phyloP scores from a whole-genome alignment of 2,797 vertebrate genomes.

The Trematomus bernacchii region DNA sequence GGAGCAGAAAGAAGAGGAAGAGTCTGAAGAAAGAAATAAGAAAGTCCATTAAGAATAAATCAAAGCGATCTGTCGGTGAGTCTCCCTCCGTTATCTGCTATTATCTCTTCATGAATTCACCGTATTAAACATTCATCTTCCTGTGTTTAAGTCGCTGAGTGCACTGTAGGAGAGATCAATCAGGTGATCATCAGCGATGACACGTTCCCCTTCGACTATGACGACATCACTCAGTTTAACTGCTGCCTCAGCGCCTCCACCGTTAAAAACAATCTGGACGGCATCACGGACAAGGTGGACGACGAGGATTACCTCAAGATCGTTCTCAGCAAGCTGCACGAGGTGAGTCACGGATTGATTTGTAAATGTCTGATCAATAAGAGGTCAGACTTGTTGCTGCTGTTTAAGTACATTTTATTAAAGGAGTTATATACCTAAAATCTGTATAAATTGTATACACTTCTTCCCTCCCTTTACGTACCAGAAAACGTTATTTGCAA shows the following conservation, averaged over 20 bases:
- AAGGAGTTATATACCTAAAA: neutral
- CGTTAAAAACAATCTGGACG: constrained; percentile 75
- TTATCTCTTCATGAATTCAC: neutral
- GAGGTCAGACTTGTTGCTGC: neutral
- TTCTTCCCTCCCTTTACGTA: no score
- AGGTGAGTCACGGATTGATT: constrained; percentile 66
- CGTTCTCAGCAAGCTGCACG: constrained; percentile 76
- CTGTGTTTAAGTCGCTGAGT: constrained; percentile 46
- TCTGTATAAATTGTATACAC: no score
- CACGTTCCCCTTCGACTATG: constrained; percentile 80
- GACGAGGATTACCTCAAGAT: constrained; percentile 61
- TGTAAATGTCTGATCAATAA: neutral
- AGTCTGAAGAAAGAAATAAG: constrained; percentile 46
- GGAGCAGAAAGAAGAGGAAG: constrained; percentile 5
- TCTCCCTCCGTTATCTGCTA: neutral
- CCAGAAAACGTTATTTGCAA: no score
- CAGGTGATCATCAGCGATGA: constrained; percentile 64
- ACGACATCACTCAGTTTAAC: constrained; percentile 73
- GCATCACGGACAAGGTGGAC: constrained; percentile 67
- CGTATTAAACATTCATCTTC: neutral
- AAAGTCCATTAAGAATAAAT: neutral
- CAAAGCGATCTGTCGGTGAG: constrained; percentile 69
- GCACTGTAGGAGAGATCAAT: constrained; percentile 72
- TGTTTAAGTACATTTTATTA: neutral
- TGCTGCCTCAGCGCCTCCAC: constrained; percentile 70